These are phyloP conservation scores for Scomber japonicus DNA, from an alignment of 2,113 vertebrate species.

Conservation along the genomic window DNA sequence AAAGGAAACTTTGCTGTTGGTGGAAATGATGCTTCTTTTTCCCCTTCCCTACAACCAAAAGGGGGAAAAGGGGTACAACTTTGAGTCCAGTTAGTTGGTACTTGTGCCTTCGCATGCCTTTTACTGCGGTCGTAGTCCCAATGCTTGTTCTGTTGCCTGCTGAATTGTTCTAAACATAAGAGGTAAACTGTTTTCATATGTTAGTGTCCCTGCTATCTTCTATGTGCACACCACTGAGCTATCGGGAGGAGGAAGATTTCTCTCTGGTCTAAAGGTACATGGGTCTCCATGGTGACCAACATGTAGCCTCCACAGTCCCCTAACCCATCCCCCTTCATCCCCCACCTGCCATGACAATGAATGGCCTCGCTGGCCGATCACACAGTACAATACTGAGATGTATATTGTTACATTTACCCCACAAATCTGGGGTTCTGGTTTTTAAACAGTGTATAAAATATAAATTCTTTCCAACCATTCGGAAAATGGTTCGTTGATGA, in stretches of 20 bases:
- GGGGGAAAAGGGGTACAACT: conserved; percentile 66
- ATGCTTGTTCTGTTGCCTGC: conserved; percentile 83
- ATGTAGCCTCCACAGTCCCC: conserved; percentile 68
- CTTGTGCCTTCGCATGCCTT: conserved; percentile 85
- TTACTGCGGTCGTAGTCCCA: conserved; percentile 71
- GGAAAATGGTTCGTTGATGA: conserved; percentile 52
- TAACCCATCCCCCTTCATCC: not conserved
- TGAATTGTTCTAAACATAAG: conserved; percentile 80
- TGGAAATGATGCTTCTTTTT: conserved; percentile 63
- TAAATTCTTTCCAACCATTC: conserved; percentile 55
- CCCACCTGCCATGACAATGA: conserved; percentile 52
- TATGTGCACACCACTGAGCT: conserved; percentile 69
- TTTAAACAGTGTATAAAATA: conserved; percentile 67
- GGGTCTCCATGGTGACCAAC: conserved; percentile 71
- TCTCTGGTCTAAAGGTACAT: conserved; percentile 63
- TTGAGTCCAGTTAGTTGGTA: conserved; percentile 77
- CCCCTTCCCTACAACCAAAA: conserved; percentile 44
- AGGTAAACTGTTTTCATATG: conserved; percentile 72
- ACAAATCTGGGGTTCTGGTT: conserved; percentile 61
- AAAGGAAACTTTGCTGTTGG: conserved; percentile 84
- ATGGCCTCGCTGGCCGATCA: conserved; percentile 60
- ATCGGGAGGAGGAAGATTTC: conserved; percentile 35
- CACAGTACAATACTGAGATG: conserved; percentile 72
- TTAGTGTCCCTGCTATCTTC: conserved; percentile 68
- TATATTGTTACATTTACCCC: conserved; percentile 71